Evolutionary conservation across 2,113 vertebrate species (phyloP).

Genomic region (Sapajus apella): DNA sequence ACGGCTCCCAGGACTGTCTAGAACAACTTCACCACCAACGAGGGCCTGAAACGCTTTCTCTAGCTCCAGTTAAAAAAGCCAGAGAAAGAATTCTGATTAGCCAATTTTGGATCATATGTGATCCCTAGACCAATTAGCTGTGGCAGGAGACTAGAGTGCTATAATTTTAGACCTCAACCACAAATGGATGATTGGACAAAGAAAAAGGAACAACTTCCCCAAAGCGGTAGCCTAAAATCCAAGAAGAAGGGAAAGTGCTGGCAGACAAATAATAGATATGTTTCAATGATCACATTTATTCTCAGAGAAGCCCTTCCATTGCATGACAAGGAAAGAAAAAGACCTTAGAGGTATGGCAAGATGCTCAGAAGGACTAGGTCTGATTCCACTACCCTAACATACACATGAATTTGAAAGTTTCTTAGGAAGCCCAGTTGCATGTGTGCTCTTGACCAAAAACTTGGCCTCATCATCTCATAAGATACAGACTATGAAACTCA

Average conservation of each 20-base stretch:
- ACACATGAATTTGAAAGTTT: neutral
- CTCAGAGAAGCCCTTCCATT: neutral
- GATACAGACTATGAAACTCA: neutral
- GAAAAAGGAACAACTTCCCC: neutral
- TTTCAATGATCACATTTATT: neutral
- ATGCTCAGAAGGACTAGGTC: neutral
- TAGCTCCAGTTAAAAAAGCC: neutral
- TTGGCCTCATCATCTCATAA: neutral
- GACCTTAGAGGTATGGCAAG: neutral
- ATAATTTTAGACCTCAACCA: neutral
- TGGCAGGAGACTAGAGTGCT: neutral
- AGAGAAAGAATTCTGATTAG: neutral
- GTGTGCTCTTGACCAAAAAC: neutral
- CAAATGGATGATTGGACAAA: neutral
- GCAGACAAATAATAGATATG: neutral
- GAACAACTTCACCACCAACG: neutral
- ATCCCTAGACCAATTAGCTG: neutral
- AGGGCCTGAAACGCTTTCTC: neutral
- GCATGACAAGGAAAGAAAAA: neutral
- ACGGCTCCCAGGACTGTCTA: fast-evolving
- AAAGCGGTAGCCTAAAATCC: neutral
- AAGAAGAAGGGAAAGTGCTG: neutral
- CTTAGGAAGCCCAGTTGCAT: neutral
- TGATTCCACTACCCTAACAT: neutral
- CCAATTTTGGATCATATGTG: neutral